phyloP scores from a whole-genome alignment of 1,140 invertebrate species.

The Aricia agestis region DNA sequence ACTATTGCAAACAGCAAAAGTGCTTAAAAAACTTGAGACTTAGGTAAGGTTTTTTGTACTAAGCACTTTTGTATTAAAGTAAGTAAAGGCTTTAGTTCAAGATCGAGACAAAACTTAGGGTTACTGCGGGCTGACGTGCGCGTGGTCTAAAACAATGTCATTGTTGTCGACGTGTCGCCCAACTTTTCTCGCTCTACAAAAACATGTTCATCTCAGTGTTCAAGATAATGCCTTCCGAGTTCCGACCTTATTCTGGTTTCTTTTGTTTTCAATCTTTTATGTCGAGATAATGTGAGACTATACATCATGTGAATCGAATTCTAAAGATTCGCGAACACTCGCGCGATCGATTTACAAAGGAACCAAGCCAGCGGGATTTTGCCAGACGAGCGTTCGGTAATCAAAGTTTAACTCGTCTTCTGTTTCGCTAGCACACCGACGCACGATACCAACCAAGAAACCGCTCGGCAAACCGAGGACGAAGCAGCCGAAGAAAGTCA shows the following conservation, averaged over 20 bases:
- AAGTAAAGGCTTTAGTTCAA: too few relatives aligned
- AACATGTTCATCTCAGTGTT: background rate
- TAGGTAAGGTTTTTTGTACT: too few relatives aligned
- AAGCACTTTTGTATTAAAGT: too few relatives aligned
- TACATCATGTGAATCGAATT: background rate
- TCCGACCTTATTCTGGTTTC: conserved; percentile 5
- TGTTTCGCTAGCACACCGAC: conserved; percentile 77
- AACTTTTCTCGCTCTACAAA: background rate
- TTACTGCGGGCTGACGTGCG: background rate
- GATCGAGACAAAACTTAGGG: background rate
- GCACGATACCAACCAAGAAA: conserved; percentile 85
- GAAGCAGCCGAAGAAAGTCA: conserved; percentile 90
- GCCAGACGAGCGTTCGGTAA: background rate
- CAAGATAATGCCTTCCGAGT: background rate
- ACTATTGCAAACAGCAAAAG: too few relatives aligned
- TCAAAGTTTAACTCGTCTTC: conserved; percentile 27
- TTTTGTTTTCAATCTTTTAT: conserved; percentile 18
- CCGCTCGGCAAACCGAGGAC: conserved; percentile 83
- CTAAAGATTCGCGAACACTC: background rate
- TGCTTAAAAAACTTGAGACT: too few relatives aligned
- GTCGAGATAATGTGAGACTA: background rate
- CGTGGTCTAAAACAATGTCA: background rate
- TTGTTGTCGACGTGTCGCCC: background rate
- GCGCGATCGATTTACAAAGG: background rate
- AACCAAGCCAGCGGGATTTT: background rate